Evolutionary conservation across 1,140 invertebrate species (phyloP).

Genomic region (Zophobas morio): DNA sequence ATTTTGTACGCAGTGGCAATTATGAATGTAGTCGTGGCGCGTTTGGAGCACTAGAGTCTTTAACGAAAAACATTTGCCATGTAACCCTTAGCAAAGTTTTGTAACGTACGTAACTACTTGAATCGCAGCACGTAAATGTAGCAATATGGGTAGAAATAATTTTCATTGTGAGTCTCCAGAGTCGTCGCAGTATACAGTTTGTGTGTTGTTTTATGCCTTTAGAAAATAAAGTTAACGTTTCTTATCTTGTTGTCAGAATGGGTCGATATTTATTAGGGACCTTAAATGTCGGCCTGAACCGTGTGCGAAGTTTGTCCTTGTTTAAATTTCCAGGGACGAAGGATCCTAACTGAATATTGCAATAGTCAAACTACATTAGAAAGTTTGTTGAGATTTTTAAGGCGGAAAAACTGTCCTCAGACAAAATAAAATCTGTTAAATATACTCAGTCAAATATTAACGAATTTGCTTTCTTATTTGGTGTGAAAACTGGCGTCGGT

Average conservation of each 20-base stretch:
- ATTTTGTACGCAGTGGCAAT: no score
- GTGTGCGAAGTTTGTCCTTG: slow-evolving; percentile 28
- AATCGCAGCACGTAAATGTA: not conserved
- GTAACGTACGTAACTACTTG: no score
- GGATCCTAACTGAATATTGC: slow-evolving; percentile 37
- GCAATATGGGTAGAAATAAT: slow-evolving; percentile 12
- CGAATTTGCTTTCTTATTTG: slow-evolving; percentile 49
- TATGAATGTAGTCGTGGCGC: no score
- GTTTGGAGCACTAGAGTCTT: no score
- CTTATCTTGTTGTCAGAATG: slow-evolving; percentile 24
- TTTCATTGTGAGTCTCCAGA: not conserved
- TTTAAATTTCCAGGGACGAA: slow-evolving; percentile 28
- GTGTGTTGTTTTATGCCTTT: slow-evolving; percentile 19
- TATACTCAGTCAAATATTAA: slow-evolving; percentile 49
- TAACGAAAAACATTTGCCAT: no score
- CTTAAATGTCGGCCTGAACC: slow-evolving; percentile 20
- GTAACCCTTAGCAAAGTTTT: no score
- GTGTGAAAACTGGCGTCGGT: slow-evolving; percentile 35
- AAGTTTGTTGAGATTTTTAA: slow-evolving; percentile 37
- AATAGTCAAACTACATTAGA: slow-evolving; percentile 32
- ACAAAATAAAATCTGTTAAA: slow-evolving; percentile 43
- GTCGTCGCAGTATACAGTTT: slow-evolving; percentile 13
- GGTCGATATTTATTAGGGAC: slow-evolving; percentile 31
- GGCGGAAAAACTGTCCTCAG: slow-evolving; percentile 24
- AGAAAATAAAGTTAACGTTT: slow-evolving; percentile 33